Evolutionary conservation across 2,888 invertebrate species (phyloP), one percentile per base, ranked within the genome.

Genomic region (Leptinotarsa juncta): DNA sequence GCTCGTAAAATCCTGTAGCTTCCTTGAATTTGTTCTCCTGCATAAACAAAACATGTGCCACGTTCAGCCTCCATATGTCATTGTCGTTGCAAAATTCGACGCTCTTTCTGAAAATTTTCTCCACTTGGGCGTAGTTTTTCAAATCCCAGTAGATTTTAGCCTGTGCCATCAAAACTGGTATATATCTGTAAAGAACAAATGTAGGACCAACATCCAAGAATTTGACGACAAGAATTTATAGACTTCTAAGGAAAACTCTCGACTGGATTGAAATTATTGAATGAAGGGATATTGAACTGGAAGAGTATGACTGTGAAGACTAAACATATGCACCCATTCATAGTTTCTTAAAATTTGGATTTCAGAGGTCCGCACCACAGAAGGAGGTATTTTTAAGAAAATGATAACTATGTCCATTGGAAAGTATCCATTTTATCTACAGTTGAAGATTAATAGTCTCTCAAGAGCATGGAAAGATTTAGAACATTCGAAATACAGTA

Each of bases 11-110:
- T 65, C 96, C 97, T 1, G 97, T 95, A 0, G 99, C 97, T 89
- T 99, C 98, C 86, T 97, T 97, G 87, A 97, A 99, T 87, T 99
- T 99, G 85, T 95, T 97, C 86, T 98, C 98, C 89, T 99, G 98
- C 99, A 99, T 99, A 86, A 99, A 99, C 3, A 99, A 90, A 0
- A 99, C 98, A 86, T 99, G 99, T 0, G 99, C 99, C 0, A 99
- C 98, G 86, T 99, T 99, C 23, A 99, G 89, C 79, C 97, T 94
- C 99, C 99, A 99, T 0, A 94, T 93, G 82, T 99, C 97, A 83
- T 98, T 97, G 85, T 98, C 98, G 81, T 97, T 97, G 85, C 99
- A 99, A 88, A 99, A 99, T 86, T 99, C 99, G 0, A 97, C 97
- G 74, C 97, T 97, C 86, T 98, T 97, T 50, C 97, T 93, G 87